Evolutionary conservation across 37 sponge, comb jelly and placozoan species (phyloP).

Genomic region (Aplysina aerophoba): DNA sequence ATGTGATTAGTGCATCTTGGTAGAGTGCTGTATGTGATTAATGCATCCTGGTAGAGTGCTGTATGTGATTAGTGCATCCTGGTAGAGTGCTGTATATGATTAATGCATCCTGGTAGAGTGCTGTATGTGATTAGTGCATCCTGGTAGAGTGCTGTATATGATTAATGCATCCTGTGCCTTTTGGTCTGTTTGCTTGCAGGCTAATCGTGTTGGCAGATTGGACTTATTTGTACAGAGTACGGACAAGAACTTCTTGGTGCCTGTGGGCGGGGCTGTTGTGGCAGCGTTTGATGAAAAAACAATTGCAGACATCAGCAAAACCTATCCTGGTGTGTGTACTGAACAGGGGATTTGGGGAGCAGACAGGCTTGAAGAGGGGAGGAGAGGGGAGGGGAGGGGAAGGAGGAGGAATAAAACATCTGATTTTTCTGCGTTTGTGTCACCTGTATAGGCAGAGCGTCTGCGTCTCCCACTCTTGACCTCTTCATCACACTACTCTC

Average conservation of each 20-base stretch:
- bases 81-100: neutral
- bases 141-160: too few relatives aligned
- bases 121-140: too few relatives aligned
- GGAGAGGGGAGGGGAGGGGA: neutral
- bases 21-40: too few relatives aligned
- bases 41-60: neutral
- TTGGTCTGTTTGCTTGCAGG: constrained; percentile 45
- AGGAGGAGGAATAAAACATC: too few relatives aligned
- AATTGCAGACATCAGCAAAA: constrained; percentile 72
- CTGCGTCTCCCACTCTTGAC: constrained; percentile 85
- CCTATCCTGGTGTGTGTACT: constrained; percentile 83
- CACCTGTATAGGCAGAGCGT: constrained; percentile 82
- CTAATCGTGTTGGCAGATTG: constrained; percentile 75
- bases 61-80: neutral
- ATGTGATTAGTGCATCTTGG: too few relatives aligned
- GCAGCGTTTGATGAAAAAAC: constrained; percentile 71
- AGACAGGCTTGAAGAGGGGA: too few relatives aligned
- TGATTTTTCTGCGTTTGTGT: too few relatives aligned
- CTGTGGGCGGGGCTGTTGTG: constrained; percentile 95
- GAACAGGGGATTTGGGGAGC: too few relatives aligned
- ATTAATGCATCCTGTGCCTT: neutral
- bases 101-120: neutral
- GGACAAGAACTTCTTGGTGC: constrained; percentile 98
- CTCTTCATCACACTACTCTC: constrained; percentile 95
- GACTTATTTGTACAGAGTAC: constrained; percentile 97